Evolutionary conservation across 1,140 invertebrate species (phyloP).

Genomic region (Hypsibius dujardini): DNA sequence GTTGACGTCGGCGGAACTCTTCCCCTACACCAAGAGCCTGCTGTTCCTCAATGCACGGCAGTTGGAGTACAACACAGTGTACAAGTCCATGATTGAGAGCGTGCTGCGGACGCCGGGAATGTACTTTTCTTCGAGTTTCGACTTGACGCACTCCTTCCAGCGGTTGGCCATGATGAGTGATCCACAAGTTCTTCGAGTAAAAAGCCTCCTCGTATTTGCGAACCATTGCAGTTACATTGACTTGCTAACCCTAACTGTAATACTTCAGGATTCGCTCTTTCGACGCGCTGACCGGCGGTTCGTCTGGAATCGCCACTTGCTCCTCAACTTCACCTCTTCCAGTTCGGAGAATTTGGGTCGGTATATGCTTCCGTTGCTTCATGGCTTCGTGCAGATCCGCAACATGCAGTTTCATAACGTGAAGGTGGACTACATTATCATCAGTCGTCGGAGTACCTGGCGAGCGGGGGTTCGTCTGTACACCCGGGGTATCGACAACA

Average conservation of each 20-base stretch:
- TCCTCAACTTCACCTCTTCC: constrained; percentile 43
- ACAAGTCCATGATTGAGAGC: constrained; percentile 58
- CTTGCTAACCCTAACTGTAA: neutral
- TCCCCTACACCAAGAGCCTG: constrained; percentile 63
- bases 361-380: constrained; percentile 20
- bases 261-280: constrained; percentile 18
- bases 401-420: constrained; percentile 13
- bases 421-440: constrained; percentile 19
- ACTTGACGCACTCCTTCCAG: constrained; percentile 79
- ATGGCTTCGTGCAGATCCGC: constrained; percentile 20
- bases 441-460: constrained; percentile 28
- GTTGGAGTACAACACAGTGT: constrained; percentile 53
- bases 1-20: constrained; percentile 58
- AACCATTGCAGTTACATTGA: constrained; percentile 15
- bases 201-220: constrained; percentile 30
- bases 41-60: constrained; percentile 54
- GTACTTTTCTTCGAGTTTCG: constrained; percentile 82
- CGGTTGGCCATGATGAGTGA: constrained; percentile 59
- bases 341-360: constrained; percentile 20
- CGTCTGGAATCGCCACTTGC: constrained; percentile 73
- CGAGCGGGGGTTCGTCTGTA: constrained; percentile 23
- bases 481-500: constrained; percentile 19
- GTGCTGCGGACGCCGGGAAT: constrained; percentile 60
- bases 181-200: constrained; percentile 53
- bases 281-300: constrained; percentile 60